Percentiles rank a stretch among this genome's conserved stretches.
These are phyloP conservation scores for Argentina silus DNA, from an alignment of 2,797 vertebrate genomes.

Conservation along the genomic window DNA sequence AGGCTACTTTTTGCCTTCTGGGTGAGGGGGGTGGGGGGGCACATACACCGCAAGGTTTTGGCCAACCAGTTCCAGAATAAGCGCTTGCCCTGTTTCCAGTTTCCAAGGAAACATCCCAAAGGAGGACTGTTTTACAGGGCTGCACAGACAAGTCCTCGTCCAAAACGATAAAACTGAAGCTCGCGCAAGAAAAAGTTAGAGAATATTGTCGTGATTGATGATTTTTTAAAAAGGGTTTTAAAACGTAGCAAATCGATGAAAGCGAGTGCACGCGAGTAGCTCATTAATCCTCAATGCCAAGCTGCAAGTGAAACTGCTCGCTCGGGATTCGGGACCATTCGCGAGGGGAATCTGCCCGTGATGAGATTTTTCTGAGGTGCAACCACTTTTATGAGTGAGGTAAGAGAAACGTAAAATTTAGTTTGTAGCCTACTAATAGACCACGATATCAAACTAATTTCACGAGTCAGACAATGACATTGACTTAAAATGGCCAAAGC, in stretches of 20 bases:
- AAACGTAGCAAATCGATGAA: background rate
- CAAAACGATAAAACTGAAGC: background rate
- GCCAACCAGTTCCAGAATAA: slow-evolving; percentile 55
- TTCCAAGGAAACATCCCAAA: slow-evolving; percentile 70
- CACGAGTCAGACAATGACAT: too few species aligned
- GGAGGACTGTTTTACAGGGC: background rate
- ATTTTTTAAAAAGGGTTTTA: background rate
- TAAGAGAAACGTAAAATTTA: too few species aligned
- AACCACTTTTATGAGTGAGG: background rate
- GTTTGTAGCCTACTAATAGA: background rate
- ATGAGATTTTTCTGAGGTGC: background rate
- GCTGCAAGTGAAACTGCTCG: background rate
- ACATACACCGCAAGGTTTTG: background rate
- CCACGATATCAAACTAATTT: too few species aligned
- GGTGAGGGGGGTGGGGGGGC: slow-evolving; percentile 1
- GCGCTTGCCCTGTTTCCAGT: slow-evolving; percentile 40
- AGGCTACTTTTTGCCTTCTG: too few species aligned
- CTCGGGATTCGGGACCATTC: background rate
- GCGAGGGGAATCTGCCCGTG: background rate
- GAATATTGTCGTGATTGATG: background rate
- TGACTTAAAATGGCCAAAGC: too few species aligned
- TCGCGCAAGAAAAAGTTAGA: background rate
- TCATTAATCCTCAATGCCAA: background rate
- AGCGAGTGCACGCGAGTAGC: background rate
- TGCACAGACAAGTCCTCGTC: background rate